These are phyloP conservation scores for Dendrolimus punctatus DNA, from an alignment of 1,140 invertebrate genomes.

Conservation along the genomic window DNA sequence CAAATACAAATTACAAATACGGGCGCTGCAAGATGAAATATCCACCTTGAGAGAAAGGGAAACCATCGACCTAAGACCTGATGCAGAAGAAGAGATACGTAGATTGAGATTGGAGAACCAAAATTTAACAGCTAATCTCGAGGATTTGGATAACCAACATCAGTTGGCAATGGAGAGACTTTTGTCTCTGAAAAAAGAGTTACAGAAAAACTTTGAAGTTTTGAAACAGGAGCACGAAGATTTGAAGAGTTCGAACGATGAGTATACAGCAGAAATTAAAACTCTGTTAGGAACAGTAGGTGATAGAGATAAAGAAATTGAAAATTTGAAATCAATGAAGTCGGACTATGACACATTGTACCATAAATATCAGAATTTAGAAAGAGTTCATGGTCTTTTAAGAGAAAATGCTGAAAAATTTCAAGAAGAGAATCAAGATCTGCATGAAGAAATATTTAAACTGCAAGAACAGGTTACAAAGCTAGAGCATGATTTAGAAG, in stretches of 20 bases:
- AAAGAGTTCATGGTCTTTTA: conserved; percentile 57
- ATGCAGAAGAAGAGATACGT: conserved; percentile 35
- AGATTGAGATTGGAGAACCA: conserved; percentile 70
- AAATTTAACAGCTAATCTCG: conserved; percentile 74
- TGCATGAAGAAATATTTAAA: conserved; percentile 67
- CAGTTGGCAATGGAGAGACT: conserved; percentile 78
- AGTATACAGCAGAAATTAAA: conserved; percentile 62
- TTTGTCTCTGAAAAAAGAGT: conserved; percentile 74
- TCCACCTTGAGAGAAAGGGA: conserved; percentile 52
- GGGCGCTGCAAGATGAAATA: conserved; percentile 51
- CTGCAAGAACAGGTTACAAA: conserved; percentile 64
- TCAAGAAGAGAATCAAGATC: conserved; percentile 67
- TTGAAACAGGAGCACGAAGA: conserved; percentile 72
- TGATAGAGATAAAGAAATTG: conserved; percentile 63
- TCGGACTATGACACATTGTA: conserved; percentile 53
- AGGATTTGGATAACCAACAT: conserved; percentile 83
- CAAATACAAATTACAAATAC: conserved; percentile 48
- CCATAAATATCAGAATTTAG: conserved; percentile 66
- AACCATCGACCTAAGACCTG: conserved; percentile 22
- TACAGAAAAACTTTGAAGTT: conserved; percentile 75
- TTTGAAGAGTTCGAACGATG: conserved; percentile 67
- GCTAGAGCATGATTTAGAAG: conserved; percentile 57
- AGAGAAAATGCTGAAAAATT: conserved; percentile 63
- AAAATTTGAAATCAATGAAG: conserved; percentile 31
- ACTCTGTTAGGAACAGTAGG: conserved; percentile 58